These are phyloP conservation scores for Galerucella calmariensis DNA, from an alignment of 2,888 invertebrate genomes.

Conservation along the genomic window DNA sequence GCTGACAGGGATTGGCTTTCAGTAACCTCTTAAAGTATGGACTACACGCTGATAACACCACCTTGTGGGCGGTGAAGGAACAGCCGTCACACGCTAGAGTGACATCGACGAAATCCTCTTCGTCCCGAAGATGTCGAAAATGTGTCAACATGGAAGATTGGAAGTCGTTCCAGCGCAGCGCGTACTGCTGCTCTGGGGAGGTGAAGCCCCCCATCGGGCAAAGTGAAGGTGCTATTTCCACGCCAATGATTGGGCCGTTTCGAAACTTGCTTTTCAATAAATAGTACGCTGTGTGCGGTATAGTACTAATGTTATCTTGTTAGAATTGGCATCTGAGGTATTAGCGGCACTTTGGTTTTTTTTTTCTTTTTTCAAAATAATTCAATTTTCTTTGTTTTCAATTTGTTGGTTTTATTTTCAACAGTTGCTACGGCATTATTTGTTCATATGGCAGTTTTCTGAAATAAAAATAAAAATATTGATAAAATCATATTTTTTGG, in stretches of 20 bases:
- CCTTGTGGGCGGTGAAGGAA: conserved; percentile 90
- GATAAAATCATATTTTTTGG: not conserved
- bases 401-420: conserved; percentile 13
- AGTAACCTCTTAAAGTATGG: conserved; percentile 89
- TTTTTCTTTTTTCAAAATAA: not conserved
- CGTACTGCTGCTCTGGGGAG: conserved; percentile 85
- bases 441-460: not conserved
- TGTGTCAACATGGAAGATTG: conserved; percentile 91
- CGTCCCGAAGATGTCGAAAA: conserved; percentile 87
- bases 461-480: not conserved
- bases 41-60: conserved; percentile 91
- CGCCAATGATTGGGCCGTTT: conserved; percentile 64
- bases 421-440: not conserved
- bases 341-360: conserved; percentile 10
- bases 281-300: conserved; percentile 16
- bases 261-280: conserved; percentile 27
- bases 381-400: not conserved
- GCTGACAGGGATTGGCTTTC: conserved; percentile 91
- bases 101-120: conserved; percentile 93
- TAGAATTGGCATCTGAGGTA: conserved; percentile 34
- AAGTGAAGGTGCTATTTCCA: conserved; percentile 65
- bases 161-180: conserved; percentile 95
- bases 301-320: conserved; percentile 47
- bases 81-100: conserved; percentile 91
- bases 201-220: conserved; percentile 71